Evolutionary conservation across 1,140 invertebrate species (phyloP).

Genomic region (Aphis craccivora): DNA sequence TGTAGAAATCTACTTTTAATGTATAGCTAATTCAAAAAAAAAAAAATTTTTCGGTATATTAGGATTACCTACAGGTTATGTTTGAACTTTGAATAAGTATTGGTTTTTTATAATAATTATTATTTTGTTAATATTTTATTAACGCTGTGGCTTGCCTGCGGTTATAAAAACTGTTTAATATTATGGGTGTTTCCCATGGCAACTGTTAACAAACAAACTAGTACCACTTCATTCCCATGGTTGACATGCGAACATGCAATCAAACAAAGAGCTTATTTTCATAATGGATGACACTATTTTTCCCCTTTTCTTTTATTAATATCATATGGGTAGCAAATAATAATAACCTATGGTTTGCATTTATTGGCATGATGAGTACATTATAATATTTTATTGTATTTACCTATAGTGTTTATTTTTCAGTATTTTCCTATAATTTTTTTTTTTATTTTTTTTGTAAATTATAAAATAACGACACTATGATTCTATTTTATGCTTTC

Average conservation of each 20-base stretch:
- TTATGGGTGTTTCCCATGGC: conserved; percentile 40
- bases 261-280: conserved; percentile 58
- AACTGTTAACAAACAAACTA: conserved; percentile 49
- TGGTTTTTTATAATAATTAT: conserved; percentile 43
- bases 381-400: background rate
- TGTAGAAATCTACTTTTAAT: background rate
- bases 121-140: conserved; percentile 53
- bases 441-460: background rate
- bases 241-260: conserved; percentile 58
- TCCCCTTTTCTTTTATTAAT: conserved; percentile 52
- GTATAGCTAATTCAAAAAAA: background rate
- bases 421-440: background rate
- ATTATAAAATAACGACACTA: background rate
- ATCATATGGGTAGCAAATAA: conserved; percentile 44
- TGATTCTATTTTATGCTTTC: conserved; percentile 2
- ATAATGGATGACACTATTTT: conserved; percentile 57
- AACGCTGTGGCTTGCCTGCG: background rate
- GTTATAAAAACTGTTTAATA: conserved; percentile 48
- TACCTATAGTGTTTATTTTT: conserved; percentile 19
- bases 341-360: conserved; percentile 44
- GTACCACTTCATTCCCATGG: conserved; percentile 44
- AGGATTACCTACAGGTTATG: background rate
- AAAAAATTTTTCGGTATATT: background rate
- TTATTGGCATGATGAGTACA: conserved; percentile 46
- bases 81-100: conserved; percentile 28